Percentiles rank a stretch among this genome's conserved stretches.
These are phyloP conservation scores for Xiphophorus couchianus DNA, from an alignment of 2,113 vertebrate genomes.

Conservation along the genomic window DNA sequence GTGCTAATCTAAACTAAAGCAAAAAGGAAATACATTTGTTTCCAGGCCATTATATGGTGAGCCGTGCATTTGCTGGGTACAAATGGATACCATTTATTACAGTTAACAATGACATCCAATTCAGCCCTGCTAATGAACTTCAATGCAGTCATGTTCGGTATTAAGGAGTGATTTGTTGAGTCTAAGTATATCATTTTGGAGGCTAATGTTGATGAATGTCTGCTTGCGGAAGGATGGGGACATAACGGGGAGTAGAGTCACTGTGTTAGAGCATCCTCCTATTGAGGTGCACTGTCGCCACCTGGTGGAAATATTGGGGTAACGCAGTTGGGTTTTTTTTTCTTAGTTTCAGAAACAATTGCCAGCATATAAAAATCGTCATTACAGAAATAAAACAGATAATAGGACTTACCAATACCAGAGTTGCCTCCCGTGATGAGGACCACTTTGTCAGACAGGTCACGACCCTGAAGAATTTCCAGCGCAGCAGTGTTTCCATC, in stretches of 20 bases:
- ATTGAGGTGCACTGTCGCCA: constrained; percentile 51
- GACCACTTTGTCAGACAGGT: constrained; percentile 89
- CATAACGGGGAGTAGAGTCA: constrained; percentile 8
- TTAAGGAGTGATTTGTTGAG: constrained; percentile 78
- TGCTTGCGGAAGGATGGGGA: constrained; percentile 43
- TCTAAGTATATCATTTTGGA: constrained; percentile 75
- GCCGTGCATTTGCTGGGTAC: constrained; percentile 64
- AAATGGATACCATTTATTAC: constrained; percentile 76
- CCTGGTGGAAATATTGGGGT: constrained; percentile 56
- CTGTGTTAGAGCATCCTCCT: neutral
- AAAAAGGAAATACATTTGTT: constrained; percentile 74
- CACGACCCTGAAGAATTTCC: constrained; percentile 91
- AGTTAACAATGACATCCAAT: constrained; percentile 79
- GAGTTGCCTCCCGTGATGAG: constrained; percentile 91
- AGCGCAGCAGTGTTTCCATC: constrained; percentile 92
- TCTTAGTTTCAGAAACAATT: neutral
- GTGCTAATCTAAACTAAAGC: constrained; percentile 69
- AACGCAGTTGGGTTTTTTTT: constrained; percentile 16
- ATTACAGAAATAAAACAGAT: neutral
- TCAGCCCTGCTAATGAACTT: constrained; percentile 77
- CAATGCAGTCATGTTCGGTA: constrained; percentile 75
- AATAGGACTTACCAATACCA: constrained; percentile 88
- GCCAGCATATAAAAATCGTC: neutral
- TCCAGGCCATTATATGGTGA: constrained; percentile 71
- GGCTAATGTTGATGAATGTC: constrained; percentile 76